phyloP scores from a whole-genome alignment of 2,888 invertebrate species.

The Rhyacophila evoluta region DNA sequence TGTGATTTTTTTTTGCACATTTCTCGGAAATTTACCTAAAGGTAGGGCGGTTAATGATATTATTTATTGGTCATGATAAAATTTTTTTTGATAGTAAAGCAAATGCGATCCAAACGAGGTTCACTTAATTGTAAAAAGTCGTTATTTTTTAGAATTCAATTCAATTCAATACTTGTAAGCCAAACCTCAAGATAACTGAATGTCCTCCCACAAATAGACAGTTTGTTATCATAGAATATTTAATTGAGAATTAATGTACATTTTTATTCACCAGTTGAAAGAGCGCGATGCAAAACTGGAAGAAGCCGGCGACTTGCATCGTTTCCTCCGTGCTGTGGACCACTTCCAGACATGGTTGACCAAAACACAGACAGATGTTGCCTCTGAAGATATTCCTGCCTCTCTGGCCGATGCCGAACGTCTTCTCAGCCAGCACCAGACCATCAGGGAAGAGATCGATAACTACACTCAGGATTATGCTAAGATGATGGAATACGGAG shows the following conservation, averaged over 20 bases:
- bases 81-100: no score
- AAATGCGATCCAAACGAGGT: no score
- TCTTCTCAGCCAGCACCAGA: constrained; percentile 96
- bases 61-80: no score
- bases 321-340: constrained; percentile 97
- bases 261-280: constrained; percentile 75
- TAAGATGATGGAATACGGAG: constrained; percentile 99
- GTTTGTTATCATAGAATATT: no score
- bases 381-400: constrained; percentile 95
- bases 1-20: no score
- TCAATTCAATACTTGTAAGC: no score
- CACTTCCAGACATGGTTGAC: constrained; percentile 99
- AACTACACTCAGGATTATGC: constrained; percentile 98
- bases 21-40: no score
- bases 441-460: constrained; percentile 98
- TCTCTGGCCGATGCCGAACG: constrained; percentile 97
- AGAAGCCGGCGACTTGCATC: constrained; percentile 98
- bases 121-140: no score
- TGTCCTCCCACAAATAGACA: no score
- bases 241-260: constrained; percentile 40
- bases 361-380: constrained; percentile 99
- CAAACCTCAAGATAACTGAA: no score
- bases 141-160: no score
- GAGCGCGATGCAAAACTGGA: constrained; percentile 98
- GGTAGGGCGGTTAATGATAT: no score